Evolutionary conservation across 2,797 vertebrate species (phyloP).

Genomic region (Diceros bicornis): DNA sequence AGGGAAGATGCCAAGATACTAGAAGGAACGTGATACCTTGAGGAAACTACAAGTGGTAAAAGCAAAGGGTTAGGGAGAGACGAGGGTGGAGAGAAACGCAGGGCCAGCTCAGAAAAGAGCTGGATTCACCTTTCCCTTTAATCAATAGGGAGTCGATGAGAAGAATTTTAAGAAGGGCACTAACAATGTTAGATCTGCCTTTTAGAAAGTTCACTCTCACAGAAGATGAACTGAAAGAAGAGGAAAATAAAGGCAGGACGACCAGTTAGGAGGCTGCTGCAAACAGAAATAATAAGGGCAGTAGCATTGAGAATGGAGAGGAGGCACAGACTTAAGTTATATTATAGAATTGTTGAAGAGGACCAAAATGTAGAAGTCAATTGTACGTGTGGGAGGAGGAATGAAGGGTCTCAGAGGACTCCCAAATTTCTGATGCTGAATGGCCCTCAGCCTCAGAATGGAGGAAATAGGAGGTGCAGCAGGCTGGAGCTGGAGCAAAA

Average conservation of each 20-base stretch:
- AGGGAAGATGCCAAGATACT: neutral
- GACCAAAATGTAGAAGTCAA: neutral
- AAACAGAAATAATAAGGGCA: neutral
- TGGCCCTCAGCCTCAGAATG: neutral
- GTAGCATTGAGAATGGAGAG: neutral
- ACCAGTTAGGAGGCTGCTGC: neutral
- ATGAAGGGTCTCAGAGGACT: neutral
- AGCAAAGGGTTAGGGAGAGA: neutral
- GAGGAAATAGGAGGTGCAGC: neutral
- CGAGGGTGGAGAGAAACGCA: neutral
- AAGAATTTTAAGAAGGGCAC: neutral
- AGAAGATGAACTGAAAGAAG: neutral
- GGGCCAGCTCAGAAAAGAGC: neutral
- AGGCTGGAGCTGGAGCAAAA: neutral
- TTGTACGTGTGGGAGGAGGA: too few species aligned
- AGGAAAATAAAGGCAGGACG: neutral
- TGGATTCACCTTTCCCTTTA: neutral
- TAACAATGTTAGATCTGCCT: neutral
- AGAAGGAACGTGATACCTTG: neutral
- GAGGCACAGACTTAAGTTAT: neutral
- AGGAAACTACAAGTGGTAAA: neutral
- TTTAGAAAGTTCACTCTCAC: slow-evolving; percentile 6
- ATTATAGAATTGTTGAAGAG: neutral
- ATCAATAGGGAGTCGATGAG: neutral
- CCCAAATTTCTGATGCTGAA: neutral